Base-by-base conservation (phyloP, 1,140 invertebrate species). In the Laupala kohalensis region DNA sequence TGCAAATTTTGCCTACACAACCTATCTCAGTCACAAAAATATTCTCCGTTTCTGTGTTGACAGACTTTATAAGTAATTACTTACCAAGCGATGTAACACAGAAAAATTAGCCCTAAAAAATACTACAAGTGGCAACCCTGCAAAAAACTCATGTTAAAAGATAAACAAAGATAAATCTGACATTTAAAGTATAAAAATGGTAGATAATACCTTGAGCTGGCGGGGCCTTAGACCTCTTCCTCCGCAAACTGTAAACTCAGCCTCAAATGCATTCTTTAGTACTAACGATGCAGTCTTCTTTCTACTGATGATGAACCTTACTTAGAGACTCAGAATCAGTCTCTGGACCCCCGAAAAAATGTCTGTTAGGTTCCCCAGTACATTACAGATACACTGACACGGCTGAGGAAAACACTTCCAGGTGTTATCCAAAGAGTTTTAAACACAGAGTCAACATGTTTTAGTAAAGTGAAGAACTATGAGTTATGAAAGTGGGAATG, bases 181-280 rank as follows among this genome's bases (percentile, higher is more conserved):
- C 72, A 74, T 74, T 69, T 25, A 74, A 74, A 76, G 77, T 73
- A 75, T 73, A 79, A 78, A 80, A 79, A 78, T 74, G 73, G 75
- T 79, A 74, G 77, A 79, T 80, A 80, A 80, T 81, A 81, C 79
- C 79, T 80, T 76, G 71, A 72, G 76, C 30, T 72, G 71, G 75
- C 74, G 73, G 70, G 67, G 63, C 67, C 69, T 27, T 53, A 66
- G 66, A 65, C 28, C 64, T 67, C 69, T 72, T 71, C 72, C 64
- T 67, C 73, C 66, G 74, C 72, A 68, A 71, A 71, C 74, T 74
- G 73, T 73, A 75, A 75, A 74, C 70, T 73, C 75, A 72, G 74
- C 74, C 72, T 74, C 74, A 74, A 74, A 74, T 73, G 74, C 72
- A 73, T 74, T 74, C 72, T 74, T 73, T 74, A 74, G 73, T 66